These are phyloP conservation scores for Homarus americanus DNA, from an alignment of 1,140 invertebrate species.

Conservation along the genomic window DNA sequence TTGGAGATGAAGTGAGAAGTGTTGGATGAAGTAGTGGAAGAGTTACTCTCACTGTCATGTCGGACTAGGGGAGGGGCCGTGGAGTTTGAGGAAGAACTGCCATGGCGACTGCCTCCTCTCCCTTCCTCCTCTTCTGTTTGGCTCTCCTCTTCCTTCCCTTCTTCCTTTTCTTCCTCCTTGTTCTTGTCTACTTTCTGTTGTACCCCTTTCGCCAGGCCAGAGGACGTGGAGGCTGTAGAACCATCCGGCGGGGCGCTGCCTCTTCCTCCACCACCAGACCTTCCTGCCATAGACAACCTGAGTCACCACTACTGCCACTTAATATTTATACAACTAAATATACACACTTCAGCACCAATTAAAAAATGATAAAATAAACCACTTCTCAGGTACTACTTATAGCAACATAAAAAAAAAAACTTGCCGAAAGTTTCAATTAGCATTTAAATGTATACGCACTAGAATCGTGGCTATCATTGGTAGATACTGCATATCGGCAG, in stretches of 20 bases:
- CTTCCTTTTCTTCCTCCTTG: slow-evolving; percentile 16
- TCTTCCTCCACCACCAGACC: background rate
- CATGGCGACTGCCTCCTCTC: background rate
- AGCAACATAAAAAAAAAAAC: too few species aligned
- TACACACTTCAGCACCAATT: too few species aligned
- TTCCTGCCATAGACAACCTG: background rate
- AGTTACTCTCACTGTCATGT: background rate
- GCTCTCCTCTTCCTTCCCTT: slow-evolving; percentile 17
- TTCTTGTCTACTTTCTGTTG: slow-evolving; percentile 22
- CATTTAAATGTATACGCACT: too few species aligned
- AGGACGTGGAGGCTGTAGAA: background rate
- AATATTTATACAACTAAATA: background rate
- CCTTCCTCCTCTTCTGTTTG: background rate
- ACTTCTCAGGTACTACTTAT: too few species aligned
- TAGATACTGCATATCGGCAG: too few species aligned
- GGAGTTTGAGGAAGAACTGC: background rate
- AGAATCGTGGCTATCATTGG: too few species aligned
- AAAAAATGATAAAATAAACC: too few species aligned
- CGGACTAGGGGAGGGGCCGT: background rate
- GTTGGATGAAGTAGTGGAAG: background rate
- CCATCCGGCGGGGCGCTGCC: background rate
- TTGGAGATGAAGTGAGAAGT: background rate
- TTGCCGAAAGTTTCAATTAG: too few species aligned
- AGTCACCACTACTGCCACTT: too few species aligned
- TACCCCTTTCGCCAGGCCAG: background rate